Evolutionary conservation across 92 coral and sea anemone species (phyloP).

Genomic region (Galaxea fascicularis): DNA sequence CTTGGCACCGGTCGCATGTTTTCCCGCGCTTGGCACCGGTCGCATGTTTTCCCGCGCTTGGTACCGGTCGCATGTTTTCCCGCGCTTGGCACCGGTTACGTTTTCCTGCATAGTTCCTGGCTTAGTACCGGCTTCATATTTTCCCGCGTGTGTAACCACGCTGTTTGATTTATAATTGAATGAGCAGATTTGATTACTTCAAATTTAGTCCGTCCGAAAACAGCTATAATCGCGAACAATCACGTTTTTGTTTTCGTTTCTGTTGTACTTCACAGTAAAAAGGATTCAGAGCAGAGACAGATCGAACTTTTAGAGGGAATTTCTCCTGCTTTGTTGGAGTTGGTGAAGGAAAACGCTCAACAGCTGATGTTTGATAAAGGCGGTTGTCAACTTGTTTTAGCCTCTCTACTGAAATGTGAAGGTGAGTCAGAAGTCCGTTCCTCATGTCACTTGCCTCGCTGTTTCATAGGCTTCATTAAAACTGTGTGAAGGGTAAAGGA

Average conservation of each 20-base stretch:
- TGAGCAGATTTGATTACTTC: neutral
- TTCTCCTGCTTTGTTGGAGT: slow-evolving; percentile 81
- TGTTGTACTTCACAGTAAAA: slow-evolving; percentile 68
- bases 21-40: neutral
- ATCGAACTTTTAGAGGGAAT: slow-evolving; percentile 88
- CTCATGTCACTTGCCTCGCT: neutral
- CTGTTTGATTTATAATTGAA: too few species aligned
- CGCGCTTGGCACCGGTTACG: neutral
- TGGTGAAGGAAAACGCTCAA: slow-evolving; percentile 74
- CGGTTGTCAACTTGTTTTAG: slow-evolving; percentile 82
- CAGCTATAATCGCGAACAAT: neutral
- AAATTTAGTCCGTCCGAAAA: neutral
- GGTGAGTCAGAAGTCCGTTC: slow-evolving; percentile 39
- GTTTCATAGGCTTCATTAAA: neutral
- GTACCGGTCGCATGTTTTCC: neutral
- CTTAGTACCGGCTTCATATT: neutral
- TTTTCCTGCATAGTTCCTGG: neutral
- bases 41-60: neutral
- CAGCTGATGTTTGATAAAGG: slow-evolving; percentile 92
- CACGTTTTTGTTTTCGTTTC: neutral
- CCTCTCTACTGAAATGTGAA: slow-evolving; percentile 68
- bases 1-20: neutral
- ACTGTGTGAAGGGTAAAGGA: neutral
- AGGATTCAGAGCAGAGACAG: slow-evolving; percentile 74
- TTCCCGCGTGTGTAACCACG: neutral